phyloP scores from a whole-genome alignment of 2,113 vertebrate species.

The Melospiza georgiana region DNA sequence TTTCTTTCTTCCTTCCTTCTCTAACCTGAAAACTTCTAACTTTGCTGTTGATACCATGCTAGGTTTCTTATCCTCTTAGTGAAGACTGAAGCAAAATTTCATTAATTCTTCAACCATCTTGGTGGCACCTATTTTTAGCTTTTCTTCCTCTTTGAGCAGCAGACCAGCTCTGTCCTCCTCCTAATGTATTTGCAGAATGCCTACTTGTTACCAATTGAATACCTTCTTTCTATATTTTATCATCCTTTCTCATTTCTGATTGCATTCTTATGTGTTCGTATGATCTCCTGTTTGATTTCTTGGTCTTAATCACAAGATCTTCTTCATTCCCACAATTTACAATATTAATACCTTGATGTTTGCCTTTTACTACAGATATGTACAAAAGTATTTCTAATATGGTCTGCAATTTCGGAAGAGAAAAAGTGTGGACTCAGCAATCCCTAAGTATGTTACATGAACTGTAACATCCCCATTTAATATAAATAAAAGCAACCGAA shows the following conservation, averaged over 20 bases:
- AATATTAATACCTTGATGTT: neutral
- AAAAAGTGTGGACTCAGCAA: neutral
- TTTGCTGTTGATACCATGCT: neutral
- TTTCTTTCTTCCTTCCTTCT: neutral
- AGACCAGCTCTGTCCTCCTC: neutral
- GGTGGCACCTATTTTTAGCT: neutral
- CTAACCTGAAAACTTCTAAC: neutral
- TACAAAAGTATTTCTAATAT: neutral
- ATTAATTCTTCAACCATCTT: neutral
- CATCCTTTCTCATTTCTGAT: neutral
- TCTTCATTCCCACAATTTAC: neutral
- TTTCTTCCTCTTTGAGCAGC: neutral
- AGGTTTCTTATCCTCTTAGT: neutral
- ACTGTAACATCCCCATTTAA: neutral
- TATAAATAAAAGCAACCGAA: conserved; percentile 7
- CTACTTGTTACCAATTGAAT: rapidly evolving
- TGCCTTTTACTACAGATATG: neutral
- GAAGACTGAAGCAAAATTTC: neutral
- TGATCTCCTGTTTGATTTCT: neutral
- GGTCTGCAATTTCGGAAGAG: neutral
- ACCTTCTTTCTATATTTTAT: neutral
- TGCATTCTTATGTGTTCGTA: neutral
- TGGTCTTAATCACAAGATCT: neutral
- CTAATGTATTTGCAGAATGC: neutral
- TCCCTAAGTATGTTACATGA: conserved; percentile 1